A percentile compares a stretch with the other conserved stretches of the same genome.
phyloP scores from a whole-genome alignment of 1,140 invertebrate genomes.

The Adoxophyes honmai region DNA sequence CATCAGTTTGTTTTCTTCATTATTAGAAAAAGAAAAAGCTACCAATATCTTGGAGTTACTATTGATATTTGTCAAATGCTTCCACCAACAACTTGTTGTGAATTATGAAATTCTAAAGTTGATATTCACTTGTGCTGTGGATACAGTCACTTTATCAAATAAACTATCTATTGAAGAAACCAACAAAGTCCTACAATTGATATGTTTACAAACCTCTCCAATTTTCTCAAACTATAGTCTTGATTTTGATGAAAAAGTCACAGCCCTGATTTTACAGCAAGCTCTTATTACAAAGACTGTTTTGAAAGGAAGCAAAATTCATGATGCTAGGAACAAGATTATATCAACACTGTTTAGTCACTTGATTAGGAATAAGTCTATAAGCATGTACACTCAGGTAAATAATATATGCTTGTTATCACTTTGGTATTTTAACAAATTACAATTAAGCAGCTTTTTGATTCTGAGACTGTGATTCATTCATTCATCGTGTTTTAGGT shows the following conservation, averaged over 20 bases:
- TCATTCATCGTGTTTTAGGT: slow-evolving; percentile 28
- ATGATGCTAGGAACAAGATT: slow-evolving; percentile 35
- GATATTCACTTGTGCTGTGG: slow-evolving; percentile 38
- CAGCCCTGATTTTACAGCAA: slow-evolving; percentile 35
- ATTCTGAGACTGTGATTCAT: not conserved
- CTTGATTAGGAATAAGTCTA: slow-evolving; percentile 33
- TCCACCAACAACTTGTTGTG: slow-evolving; percentile 29
- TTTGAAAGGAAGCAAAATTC: slow-evolving; percentile 34
- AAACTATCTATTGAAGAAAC: slow-evolving; percentile 27
- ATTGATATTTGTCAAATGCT: slow-evolving; percentile 29
- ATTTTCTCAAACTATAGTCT: slow-evolving; percentile 25
- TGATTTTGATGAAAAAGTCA: slow-evolving; percentile 23
- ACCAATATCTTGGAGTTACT: slow-evolving; percentile 32
- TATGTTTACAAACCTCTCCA: slow-evolving; percentile 36
- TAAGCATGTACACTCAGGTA: slow-evolving; percentile 34
- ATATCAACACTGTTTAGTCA: slow-evolving; percentile 30
- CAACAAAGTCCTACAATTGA: slow-evolving; percentile 31
- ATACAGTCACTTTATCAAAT: slow-evolving; percentile 27
- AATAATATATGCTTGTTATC: slow-evolving; percentile 12
- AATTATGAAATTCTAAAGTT: slow-evolving; percentile 26
- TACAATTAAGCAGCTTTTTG: not conserved
- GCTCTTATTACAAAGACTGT: slow-evolving; percentile 31
- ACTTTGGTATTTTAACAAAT: too few relatives aligned
- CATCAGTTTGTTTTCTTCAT: not conserved
- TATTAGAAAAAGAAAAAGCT: slow-evolving; percentile 24